Evolutionary conservation across 2,113 vertebrate genomes (phyloP).

Genomic region (Cyanoramphus novaezelandiae): DNA sequence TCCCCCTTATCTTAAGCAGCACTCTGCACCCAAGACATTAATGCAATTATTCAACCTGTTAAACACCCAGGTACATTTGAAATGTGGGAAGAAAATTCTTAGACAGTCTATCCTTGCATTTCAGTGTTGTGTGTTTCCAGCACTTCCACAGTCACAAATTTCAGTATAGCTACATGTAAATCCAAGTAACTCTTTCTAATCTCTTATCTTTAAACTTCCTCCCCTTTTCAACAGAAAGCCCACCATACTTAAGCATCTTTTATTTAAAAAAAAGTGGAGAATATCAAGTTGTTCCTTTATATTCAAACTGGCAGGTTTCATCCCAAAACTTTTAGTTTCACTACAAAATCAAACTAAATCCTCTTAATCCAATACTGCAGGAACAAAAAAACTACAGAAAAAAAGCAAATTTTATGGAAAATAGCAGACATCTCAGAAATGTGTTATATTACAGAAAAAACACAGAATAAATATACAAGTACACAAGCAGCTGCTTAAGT

Average conservation of each 20-base stretch:
- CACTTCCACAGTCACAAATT: neutral
- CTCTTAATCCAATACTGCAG: neutral
- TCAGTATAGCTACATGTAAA: neutral
- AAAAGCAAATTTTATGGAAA: neutral
- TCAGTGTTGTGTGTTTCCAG: neutral
- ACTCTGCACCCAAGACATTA: neutral
- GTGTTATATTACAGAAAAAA: neutral
- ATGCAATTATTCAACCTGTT: neutral
- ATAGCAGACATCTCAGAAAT: neutral
- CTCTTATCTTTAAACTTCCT: neutral
- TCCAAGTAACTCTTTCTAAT: neutral
- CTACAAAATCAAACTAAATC: neutral
- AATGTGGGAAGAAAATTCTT: neutral
- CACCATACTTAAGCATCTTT: neutral
- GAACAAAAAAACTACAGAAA: neutral
- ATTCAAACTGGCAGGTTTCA: neutral
- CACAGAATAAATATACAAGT: neutral
- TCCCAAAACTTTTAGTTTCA: neutral
- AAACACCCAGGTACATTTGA: neutral
- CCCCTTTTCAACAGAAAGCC: neutral
- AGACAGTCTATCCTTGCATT: neutral
- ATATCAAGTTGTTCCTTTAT: neutral
- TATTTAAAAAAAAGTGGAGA: neutral
- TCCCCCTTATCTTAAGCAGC: neutral
- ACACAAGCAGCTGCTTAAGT: rapidly evolving